Evolutionary conservation across 2,113 vertebrate species (phyloP), one percentile per base, ranked within the genome.

Genomic region (Meriones unguiculatus): DNA sequence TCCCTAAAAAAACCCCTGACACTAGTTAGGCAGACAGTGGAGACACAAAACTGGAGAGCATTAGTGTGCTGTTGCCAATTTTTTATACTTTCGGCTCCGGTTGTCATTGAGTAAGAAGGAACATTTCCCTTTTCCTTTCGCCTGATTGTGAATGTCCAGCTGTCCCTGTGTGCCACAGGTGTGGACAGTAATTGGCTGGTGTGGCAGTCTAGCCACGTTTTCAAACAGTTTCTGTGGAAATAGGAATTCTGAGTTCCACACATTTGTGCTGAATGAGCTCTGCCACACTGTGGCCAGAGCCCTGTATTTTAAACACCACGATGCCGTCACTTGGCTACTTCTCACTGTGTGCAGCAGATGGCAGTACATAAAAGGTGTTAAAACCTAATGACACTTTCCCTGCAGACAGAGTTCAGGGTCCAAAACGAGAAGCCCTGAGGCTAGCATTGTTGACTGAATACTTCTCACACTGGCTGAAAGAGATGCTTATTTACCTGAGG

Each of bases 301-400:
- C 18, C 32, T 91, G 25, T 95, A 59, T 12, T 87, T 90, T 41
- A 84, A 15, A 41, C 14, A 77, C 46, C 75, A 30, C 73, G 12
- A 1, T 28, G n/a, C 25, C 38, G 18, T 65, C 14, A 28, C 59
- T 57, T 64, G 15, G 24, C 70, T 90, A 0, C 91, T 93, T 89
- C 64, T 93, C 70, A 91, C 46, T 82, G 13, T 78, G 2, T 88
- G 20, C 95, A 95, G 73, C 80, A 95, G 92, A 64, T 82, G 95
- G 96, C 97, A 90, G 38, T 78, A 88, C 12, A 3, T 67, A 85
- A 82, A 96, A 97, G 88, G n/a, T 59, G n/a, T 73, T 90, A 18
- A 73, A 77, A 24, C 38, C 89, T 87, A 9, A 73, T n/a, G 87
- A 38, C 5, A 7, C 25, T 67, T 32, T 7, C 1, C 67, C 2